These are phyloP conservation scores for Pteropus rufus DNA, from an alignment of 2,797 vertebrate genomes.

Conservation along the genomic window DNA sequence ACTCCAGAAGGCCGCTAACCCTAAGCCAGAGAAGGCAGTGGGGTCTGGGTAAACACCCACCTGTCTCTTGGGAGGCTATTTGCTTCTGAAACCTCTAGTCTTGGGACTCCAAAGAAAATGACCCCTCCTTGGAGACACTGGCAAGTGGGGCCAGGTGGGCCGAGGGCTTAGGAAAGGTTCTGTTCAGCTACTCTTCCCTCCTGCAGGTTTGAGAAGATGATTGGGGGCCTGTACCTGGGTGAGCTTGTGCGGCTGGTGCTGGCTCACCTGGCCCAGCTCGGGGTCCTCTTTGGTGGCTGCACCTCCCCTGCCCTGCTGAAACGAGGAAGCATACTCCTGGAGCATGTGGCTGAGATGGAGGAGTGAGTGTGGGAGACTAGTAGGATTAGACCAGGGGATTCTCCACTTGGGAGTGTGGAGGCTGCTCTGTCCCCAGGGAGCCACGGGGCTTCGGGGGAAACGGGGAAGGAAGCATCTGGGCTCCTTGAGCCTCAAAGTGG, in stretches of 20 bases:
- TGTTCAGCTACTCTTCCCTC: neutral
- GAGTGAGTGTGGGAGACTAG: slow-evolving; percentile 77
- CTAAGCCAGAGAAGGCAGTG: neutral
- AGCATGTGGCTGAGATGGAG: slow-evolving; percentile 84
- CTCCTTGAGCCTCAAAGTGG: neutral
- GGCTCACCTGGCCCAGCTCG: slow-evolving; percentile 75
- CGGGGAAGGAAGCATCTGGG: neutral
- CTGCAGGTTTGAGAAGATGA: slow-evolving; percentile 92
- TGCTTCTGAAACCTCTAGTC: neutral
- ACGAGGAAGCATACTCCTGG: slow-evolving; percentile 50
- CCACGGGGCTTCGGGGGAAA: neutral
- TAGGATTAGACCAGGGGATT: neutral
- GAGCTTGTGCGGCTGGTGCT: slow-evolving; percentile 86
- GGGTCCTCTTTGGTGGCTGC: slow-evolving; percentile 83
- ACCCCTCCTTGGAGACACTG: neutral
- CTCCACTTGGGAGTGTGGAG: neutral
- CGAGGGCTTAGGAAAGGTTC: neutral
- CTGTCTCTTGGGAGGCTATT: neutral
- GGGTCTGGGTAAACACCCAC: neutral
- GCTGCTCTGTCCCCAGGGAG: neutral
- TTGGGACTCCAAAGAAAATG: neutral
- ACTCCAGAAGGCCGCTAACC: neutral
- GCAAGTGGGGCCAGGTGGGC: neutral
- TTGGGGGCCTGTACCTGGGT: slow-evolving; percentile 88
- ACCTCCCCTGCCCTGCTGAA: slow-evolving; percentile 63